Conservation (phyloP, 1,140 invertebrate genomes). For the Zaprionus capensis region DNA sequence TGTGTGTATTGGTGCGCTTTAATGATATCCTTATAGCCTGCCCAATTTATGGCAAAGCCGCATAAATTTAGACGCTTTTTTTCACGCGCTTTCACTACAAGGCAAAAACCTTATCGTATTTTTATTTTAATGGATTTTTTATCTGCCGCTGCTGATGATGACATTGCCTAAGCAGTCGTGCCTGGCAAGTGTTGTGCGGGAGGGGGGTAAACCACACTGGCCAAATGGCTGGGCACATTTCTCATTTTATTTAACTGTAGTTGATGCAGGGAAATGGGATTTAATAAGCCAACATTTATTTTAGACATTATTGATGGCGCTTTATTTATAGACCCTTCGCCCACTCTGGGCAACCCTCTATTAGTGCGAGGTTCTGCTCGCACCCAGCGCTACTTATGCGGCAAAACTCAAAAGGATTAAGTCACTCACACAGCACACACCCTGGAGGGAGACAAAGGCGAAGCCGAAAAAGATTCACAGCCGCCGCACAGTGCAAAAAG, state of each 20-base stretch:
- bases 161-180: slow-evolving; percentile 45
- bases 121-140: slow-evolving; percentile 84
- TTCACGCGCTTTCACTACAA: slow-evolving; percentile 78
- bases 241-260: slow-evolving; percentile 77
- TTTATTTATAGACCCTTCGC: slow-evolving; percentile 61
- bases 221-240: slow-evolving; percentile 67
- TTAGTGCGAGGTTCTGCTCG: background rate
- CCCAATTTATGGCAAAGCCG: slow-evolving; percentile 81
- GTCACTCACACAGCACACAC: slow-evolving; percentile 42
- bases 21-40: slow-evolving; percentile 82
- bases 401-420: slow-evolving; percentile 83
- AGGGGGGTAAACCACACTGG: slow-evolving; percentile 41
- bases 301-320: slow-evolving; percentile 77
- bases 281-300: slow-evolving; percentile 83
- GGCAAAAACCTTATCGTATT: slow-evolving; percentile 74
- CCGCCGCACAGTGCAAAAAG: slow-evolving; percentile 73
- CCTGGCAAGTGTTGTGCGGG: background rate
- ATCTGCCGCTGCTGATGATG: slow-evolving; percentile 70
- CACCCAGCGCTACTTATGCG: slow-evolving; percentile 60
- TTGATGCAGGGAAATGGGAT: slow-evolving; percentile 77
- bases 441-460: slow-evolving; percentile 37
- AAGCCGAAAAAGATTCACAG: slow-evolving; percentile 71
- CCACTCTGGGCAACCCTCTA: background rate
- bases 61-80: slow-evolving; percentile 79
- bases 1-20: slow-evolving; percentile 71